phyloP scores from a whole-genome alignment of 2,888 invertebrate genomes.

The Phengaris alcon region DNA sequence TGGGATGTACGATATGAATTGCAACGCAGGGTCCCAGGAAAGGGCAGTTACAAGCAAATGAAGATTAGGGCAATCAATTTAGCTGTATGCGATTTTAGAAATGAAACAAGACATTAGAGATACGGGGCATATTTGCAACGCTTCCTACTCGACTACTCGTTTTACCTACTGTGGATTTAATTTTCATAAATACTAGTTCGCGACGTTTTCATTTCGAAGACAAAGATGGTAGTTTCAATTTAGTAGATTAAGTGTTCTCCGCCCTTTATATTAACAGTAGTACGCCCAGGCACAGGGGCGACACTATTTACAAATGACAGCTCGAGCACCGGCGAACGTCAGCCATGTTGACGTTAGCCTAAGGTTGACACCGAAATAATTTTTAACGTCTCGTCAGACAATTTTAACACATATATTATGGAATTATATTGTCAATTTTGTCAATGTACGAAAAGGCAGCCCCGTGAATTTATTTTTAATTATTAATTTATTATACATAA shows the following conservation, averaged over 20 bases:
- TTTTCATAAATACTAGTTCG: conserved; percentile 3
- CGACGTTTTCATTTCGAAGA: background rate
- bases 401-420: too few species aligned
- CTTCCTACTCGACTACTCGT: conserved; percentile 30
- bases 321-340: too few species aligned
- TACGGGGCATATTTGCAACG: conserved; percentile 25
- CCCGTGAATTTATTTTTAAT: too few species aligned
- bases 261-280: background rate
- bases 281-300: too few species aligned
- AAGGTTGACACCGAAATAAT: too few species aligned
- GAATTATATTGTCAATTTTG: too few species aligned
- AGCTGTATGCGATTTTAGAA: conserved; percentile 29
- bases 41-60: conserved; percentile 29
- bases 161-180: background rate
- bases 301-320: too few species aligned
- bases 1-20: background rate
- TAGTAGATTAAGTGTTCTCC: background rate
- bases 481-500: too few species aligned
- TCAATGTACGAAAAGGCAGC: too few species aligned
- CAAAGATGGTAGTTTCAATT: background rate
- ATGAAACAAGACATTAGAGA: conserved; percentile 32
- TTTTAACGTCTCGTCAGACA: too few species aligned
- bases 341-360: too few species aligned
- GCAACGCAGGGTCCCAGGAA: background rate
- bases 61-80: conserved; percentile 31